These are phyloP conservation scores for Coelinius sp. DNA, from an alignment of 2,888 invertebrate species.

Conservation along the genomic window DNA sequence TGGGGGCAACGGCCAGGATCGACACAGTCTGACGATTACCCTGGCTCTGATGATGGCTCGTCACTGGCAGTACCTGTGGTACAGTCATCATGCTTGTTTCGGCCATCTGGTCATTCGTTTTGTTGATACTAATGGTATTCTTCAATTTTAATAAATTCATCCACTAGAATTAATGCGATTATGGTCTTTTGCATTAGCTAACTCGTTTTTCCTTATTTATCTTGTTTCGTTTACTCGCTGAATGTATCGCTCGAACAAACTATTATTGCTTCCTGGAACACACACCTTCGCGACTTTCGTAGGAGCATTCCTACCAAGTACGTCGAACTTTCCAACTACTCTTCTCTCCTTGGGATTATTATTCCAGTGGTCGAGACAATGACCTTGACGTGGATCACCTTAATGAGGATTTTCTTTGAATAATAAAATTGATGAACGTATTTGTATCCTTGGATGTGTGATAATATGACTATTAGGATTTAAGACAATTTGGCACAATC, in stretches of 20 bases:
- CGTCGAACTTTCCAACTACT: slow-evolving; percentile 19
- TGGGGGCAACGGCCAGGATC: slow-evolving; percentile 61
- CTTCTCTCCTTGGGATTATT: not conserved
- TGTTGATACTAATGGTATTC: not conserved
- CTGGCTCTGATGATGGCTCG: slow-evolving; percentile 51
- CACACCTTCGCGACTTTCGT: slow-evolving; percentile 45
- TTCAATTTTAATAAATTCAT: not conserved
- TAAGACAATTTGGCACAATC: no score
- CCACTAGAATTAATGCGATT: not conserved
- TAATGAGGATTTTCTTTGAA: not conserved
- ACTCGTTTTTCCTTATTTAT: not conserved
- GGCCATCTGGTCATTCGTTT: slow-evolving; percentile 6
- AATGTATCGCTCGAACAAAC: not conserved
- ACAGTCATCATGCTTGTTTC: slow-evolving; percentile 36
- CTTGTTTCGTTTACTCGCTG: not conserved
- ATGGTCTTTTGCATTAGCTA: not conserved
- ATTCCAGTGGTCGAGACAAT: not conserved
- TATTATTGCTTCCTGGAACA: slow-evolving; percentile 39
- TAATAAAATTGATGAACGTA: not conserved
- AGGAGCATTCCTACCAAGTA: slow-evolving; percentile 42
- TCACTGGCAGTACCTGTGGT: slow-evolving; percentile 43
- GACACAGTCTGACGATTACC: slow-evolving; percentile 62
- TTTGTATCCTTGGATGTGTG: not conserved
- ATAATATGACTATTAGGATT: not conserved
- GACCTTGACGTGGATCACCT: not conserved